Base-by-base conservation (phyloP, 2,797 vertebrate species). In the Eurystomus glaucurus region DNA sequence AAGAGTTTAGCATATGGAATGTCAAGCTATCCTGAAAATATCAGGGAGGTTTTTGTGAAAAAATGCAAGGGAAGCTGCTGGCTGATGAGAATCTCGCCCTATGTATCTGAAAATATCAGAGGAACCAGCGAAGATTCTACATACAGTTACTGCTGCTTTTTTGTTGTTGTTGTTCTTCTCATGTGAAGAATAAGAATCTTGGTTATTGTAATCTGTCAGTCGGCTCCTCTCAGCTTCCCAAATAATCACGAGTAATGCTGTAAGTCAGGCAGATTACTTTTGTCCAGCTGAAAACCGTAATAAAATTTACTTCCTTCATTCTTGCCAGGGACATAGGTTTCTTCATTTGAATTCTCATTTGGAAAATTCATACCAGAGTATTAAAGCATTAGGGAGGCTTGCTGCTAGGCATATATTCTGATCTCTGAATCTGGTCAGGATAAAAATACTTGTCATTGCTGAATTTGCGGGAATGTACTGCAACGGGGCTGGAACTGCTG, bases 1-100 rank as follows among this genome's bases (percentile, higher is more conserved):
- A 85, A 88, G 70, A 85, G 64, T 72, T 91, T 87, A 85, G 77
- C 94, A 96, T 93, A 90, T 90, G 90, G 90, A 28, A 74, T 94
- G 88, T 81, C 16, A 18, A 95, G 51, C 48, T 92, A 19, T 93
- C 92, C 57, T 60, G 64, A 93, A 94, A 35, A 93, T 92, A 84
- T 80, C 70, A 45, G 65, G 45, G 61, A 71, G 6, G 1, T 39
- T 93, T 94, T 92, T 85, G 86, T 89, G 84, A 90, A 93, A 92
- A 93, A 54, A 69, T 90, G 81, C 43, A 87, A 72, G 33, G 75
- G 70, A 91, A 93, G 95, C 70, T 96, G 77, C 76, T 93, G 88
- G 82, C 62, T 94, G 85, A 74, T 86, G 48, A 80, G n/a, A 95
- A 90, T 94, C 65, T 96, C 14, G 0, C 80, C 55, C 66, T 79